Evolutionary conservation across 2,113 vertebrate species (phyloP).

Genomic region (Bos indicus): DNA sequence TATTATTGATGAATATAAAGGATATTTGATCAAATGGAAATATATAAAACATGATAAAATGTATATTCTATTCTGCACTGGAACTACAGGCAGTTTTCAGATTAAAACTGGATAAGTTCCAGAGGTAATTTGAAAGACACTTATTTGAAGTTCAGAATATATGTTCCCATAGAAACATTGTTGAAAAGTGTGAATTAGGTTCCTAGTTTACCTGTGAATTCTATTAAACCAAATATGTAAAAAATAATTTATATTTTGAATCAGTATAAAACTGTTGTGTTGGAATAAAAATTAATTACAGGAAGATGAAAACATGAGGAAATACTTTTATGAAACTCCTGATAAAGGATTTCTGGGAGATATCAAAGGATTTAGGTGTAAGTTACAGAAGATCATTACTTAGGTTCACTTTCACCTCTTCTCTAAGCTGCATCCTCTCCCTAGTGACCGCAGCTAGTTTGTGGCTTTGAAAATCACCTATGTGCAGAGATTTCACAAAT

Average conservation of each 20-base stretch:
- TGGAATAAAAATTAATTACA: not conserved
- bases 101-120: constrained; percentile 20
- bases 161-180: constrained; percentile 28
- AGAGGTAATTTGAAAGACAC: constrained; percentile 28
- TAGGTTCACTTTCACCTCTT: not conserved
- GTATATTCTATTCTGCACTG: not conserved
- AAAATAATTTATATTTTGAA: constrained; percentile 20
- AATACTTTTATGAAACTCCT: not conserved
- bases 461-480: not conserved
- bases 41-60: not conserved
- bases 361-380: not conserved
- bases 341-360: not conserved
- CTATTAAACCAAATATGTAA: not conserved
- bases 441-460: not conserved
- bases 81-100: not conserved
- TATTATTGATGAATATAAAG: not conserved
- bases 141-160: constrained; percentile 27
- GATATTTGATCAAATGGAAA: constrained; percentile 6
- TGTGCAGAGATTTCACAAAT: not conserved
- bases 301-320: not conserved
- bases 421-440: not conserved
- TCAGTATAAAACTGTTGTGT: not conserved
- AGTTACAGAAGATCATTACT: not conserved
- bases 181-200: constrained; percentile 4
- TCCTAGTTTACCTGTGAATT: constrained; percentile 37